These are phyloP conservation scores for Xestobium rufovillosum DNA, from an alignment of 2,888 invertebrate genomes.

Conservation along the genomic window DNA sequence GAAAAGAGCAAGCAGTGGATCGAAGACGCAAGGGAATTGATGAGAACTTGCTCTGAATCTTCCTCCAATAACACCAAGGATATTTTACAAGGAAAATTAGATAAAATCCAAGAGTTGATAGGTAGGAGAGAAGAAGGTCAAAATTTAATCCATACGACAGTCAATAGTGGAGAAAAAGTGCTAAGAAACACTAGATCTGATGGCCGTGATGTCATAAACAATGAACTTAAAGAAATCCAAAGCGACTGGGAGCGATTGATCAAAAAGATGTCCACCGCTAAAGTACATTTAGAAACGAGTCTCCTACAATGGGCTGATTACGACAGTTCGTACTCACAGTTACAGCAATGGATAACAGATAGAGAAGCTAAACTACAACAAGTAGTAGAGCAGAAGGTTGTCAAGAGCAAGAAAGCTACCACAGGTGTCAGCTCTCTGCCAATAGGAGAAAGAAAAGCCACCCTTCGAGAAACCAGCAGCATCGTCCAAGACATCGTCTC, in stretches of 20 bases:
- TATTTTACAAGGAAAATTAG: slow-evolving; percentile 70
- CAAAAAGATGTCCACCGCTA: slow-evolving; percentile 85
- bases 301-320: slow-evolving; percentile 94
- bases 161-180: slow-evolving; percentile 86
- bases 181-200: slow-evolving; percentile 80
- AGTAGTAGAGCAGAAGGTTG: slow-evolving; percentile 77
- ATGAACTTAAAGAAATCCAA: slow-evolving; percentile 81
- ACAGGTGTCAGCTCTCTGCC: slow-evolving; percentile 72
- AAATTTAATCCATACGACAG: slow-evolving; percentile 75
- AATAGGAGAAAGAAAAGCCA: slow-evolving; percentile 81
- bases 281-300: slow-evolving; percentile 84
- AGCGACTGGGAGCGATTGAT: slow-evolving; percentile 87
- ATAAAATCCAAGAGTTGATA: slow-evolving; percentile 71
- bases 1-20: slow-evolving; percentile 78
- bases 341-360: slow-evolving; percentile 92
- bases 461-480: slow-evolving; percentile 83
- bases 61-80: slow-evolving; percentile 74
- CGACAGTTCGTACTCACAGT: slow-evolving; percentile 84
- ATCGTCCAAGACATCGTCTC: slow-evolving; percentile 95
- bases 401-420: slow-evolving; percentile 69
- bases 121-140: slow-evolving; percentile 81
- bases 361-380: slow-evolving; percentile 87
- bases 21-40: slow-evolving; percentile 74
- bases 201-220: slow-evolving; percentile 79
- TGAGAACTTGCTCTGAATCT: slow-evolving; percentile 72